phyloP scores from a whole-genome alignment of 2,888 invertebrate species.

The Notodonta dromedarius region DNA sequence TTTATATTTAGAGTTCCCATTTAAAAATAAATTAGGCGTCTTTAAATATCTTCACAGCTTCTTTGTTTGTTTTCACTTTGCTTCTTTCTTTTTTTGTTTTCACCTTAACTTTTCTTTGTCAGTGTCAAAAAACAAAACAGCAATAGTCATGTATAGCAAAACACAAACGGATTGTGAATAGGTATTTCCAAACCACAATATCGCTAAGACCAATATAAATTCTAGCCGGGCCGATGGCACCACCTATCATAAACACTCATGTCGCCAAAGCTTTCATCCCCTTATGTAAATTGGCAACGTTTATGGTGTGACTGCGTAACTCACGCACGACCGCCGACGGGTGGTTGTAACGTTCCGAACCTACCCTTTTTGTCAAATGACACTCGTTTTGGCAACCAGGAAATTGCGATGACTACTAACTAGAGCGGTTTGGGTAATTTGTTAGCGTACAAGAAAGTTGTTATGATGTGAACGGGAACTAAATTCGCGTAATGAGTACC shows the following conservation, averaged over 20 bases:
- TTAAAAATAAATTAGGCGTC: not conserved
- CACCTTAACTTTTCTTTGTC: no score
- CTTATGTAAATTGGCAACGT: constrained; percentile 75
- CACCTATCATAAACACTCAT: constrained; percentile 72
- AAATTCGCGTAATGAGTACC: no score
- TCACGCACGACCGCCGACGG: constrained; percentile 49
- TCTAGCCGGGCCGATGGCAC: constrained; percentile 26
- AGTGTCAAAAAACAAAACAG: no score
- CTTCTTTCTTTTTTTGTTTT: no score
- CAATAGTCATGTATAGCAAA: not conserved
- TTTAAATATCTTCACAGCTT: not conserved
- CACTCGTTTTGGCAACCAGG: constrained; percentile 73
- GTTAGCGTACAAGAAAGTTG: constrained; percentile 40
- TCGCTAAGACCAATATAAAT: constrained; percentile 44
- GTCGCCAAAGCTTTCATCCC: constrained; percentile 69
- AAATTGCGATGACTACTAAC: constrained; percentile 71
- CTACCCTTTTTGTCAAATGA: constrained; percentile 74
- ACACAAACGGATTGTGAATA: not conserved
- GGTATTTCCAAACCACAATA: constrained; percentile 19
- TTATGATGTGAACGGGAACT: no score
- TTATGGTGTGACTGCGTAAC: constrained; percentile 56
- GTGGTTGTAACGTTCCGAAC: constrained; percentile 27
- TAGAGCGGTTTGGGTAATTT: constrained; percentile 63
- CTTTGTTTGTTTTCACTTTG: no score
- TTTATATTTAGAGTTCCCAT: constrained; percentile 13